Evolutionary conservation across 2,113 vertebrate genomes (phyloP), one percentile per base, ranked within the genome.

Genomic region (Camelus bactrianus): DNA sequence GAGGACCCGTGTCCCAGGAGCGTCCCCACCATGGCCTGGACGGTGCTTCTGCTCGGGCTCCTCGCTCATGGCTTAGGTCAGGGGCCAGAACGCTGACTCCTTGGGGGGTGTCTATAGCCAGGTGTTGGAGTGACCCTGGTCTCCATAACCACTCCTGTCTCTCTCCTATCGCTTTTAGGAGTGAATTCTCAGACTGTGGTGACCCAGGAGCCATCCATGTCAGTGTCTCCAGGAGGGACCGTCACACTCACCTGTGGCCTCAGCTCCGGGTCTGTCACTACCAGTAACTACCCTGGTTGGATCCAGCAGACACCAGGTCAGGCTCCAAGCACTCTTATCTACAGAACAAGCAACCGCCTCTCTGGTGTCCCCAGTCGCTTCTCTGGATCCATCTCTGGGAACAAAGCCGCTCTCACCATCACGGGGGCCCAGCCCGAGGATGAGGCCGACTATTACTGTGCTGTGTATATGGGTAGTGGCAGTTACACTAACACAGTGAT

Each of bases 391-490:
- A 67, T 95, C 19, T 13, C 58, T 12, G 73, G 73, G 82, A 11
- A 32, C 67, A 87, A 93, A 32, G 94, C 91, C 3, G 4, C 24
- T 30, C 24, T 93, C 60, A 70, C 67, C 75, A 80, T 82, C 94
- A 82, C 16, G 0, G 88, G 42, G 10, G 60, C 26, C 32, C 58
- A 96, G 32, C 15, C 48, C 0, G 26, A 64, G 56, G 87, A 69
- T 1, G 70, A 95, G 64, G 64, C 77, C 0, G 9, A 52, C 0
- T 92, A 96, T 12, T 75, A 77, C 82, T 95, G 82, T 58, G 24
- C 1, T 38, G 4, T 38, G 38, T 38, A 5, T 1, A 38, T 38
- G 38, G 38, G 35, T 35, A 35, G 35, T 35, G 35, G 38, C 38
- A 38, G 38, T 38, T 38, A 38, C 38, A 38, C 38, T 38, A 5